Conservation (phyloP, 2,888 invertebrate species). For the Conistra vaccinii region DNA sequence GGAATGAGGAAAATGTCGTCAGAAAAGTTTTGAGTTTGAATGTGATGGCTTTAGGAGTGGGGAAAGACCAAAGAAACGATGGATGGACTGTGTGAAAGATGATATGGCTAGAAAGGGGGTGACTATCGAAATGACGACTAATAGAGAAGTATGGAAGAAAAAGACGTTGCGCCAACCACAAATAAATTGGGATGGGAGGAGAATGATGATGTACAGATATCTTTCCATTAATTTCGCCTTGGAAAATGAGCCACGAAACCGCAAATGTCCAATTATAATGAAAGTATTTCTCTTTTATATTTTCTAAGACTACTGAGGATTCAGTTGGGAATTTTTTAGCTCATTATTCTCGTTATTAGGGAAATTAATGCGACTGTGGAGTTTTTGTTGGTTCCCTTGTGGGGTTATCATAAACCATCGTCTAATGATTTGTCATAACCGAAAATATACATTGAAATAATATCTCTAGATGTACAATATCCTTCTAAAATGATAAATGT, state of each 20-base stretch:
- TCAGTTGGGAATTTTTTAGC: conserved; percentile 41
- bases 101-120: too few species aligned
- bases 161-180: too few species aligned
- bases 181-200: too few species aligned
- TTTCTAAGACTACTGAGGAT: conserved; percentile 26
- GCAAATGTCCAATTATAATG: conserved; percentile 58
- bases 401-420: not conserved
- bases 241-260: conserved; percentile 36
- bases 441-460: conserved; percentile 15
- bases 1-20: too few species aligned
- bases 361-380: not conserved
- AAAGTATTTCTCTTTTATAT: conserved; percentile 37
- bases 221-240: not conserved
- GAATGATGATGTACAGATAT: too few species aligned
- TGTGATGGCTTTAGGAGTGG: too few species aligned
- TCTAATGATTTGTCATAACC: not conserved
- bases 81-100: too few species aligned
- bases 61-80: too few species aligned
- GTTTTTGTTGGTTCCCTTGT: conserved; percentile 9
- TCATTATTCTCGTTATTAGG: conserved; percentile 56
- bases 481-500: not conserved
- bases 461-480: not conserved
- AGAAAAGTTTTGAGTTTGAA: too few species aligned
- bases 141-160: too few species aligned
- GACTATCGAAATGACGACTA: too few species aligned